Percentiles rank a stretch among this genome's conserved stretches.
Conservation (phyloP, 2,888 invertebrate species). For the Blomia tropicalis region DNA sequence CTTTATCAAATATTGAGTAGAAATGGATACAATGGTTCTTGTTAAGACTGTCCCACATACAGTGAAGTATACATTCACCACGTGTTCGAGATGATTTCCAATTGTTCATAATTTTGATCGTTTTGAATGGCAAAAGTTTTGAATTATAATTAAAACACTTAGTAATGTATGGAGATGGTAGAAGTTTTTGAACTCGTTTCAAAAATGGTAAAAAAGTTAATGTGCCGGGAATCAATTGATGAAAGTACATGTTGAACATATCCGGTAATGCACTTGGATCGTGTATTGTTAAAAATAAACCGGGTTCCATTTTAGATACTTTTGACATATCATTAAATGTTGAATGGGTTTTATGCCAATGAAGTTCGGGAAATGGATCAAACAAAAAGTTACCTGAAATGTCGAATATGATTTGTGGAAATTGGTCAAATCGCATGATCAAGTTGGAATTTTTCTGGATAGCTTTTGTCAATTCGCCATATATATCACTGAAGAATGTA, state of each 20-base stretch:
- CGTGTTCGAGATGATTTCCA: not conserved
- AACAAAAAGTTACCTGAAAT: not conserved
- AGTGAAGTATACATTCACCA: conserved; percentile 12
- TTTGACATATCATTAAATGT: no score
- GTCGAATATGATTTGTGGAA: not conserved
- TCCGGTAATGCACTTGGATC: not conserved
- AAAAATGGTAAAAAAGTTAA: not conserved
- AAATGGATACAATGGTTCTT: not conserved
- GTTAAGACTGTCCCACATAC: not conserved
- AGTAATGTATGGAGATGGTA: not conserved
- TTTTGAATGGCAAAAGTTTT: not conserved
- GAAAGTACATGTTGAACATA: not conserved
- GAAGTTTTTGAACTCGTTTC: not conserved
- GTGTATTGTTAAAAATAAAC: not conserved
- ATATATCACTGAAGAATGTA: not conserved
- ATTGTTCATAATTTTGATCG: not conserved
- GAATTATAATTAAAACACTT: not conserved
- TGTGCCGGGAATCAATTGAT: not conserved
- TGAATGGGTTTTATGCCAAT: no score
- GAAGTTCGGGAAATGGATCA: no score
- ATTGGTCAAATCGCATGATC: not conserved
- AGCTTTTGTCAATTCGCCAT: not conserved
- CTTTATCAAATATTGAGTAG: not conserved
- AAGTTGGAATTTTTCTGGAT: not conserved
- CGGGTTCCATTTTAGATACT: no score